A percentile compares a stretch with the other conserved stretches of the same genome.
Evolutionary conservation across 2,797 vertebrate genomes (phyloP).

Genomic region (Chrosomus eos): DNA sequence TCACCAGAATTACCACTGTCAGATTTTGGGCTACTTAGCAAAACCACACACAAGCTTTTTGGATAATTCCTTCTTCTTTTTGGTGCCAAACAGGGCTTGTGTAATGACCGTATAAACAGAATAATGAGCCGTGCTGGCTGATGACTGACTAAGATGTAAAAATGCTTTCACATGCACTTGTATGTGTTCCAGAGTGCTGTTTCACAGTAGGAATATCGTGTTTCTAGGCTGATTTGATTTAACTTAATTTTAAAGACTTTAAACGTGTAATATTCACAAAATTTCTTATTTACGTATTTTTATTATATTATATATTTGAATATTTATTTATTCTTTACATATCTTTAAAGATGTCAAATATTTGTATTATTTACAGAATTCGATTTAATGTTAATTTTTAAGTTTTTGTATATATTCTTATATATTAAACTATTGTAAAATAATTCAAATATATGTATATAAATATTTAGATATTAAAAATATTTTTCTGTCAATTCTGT

Average conservation of each 20-base stretch:
- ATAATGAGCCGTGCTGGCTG: conserved; percentile 35
- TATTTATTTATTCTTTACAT: not conserved
- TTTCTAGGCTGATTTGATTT: not conserved
- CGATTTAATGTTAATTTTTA: not conserved
- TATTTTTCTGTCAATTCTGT: not conserved
- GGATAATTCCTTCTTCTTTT: conserved; percentile 22
- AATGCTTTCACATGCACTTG: conserved; percentile 36
- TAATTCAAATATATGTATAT: not conserved
- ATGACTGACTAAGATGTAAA: conserved; percentile 35
- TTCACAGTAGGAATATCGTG: not conserved
- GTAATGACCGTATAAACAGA: conserved; percentile 40
- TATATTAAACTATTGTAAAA: not conserved
- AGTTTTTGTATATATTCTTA: not conserved
- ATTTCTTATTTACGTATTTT: not conserved
- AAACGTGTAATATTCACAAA: not conserved
- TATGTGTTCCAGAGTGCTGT: conserved; percentile 28
- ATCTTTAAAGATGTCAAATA: conserved; percentile 1
- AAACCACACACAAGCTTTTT: conserved; percentile 39
- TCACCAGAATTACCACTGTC: conserved; percentile 41
- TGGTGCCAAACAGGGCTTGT: conserved; percentile 34
- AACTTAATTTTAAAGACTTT: not conserved
- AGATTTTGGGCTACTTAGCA: conserved; percentile 27
- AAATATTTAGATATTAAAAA: not conserved
- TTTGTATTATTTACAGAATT: not conserved
- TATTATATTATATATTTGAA: not conserved